Conservation (phyloP, 2,797 vertebrate genomes). For the Mus minutoides region DNA sequence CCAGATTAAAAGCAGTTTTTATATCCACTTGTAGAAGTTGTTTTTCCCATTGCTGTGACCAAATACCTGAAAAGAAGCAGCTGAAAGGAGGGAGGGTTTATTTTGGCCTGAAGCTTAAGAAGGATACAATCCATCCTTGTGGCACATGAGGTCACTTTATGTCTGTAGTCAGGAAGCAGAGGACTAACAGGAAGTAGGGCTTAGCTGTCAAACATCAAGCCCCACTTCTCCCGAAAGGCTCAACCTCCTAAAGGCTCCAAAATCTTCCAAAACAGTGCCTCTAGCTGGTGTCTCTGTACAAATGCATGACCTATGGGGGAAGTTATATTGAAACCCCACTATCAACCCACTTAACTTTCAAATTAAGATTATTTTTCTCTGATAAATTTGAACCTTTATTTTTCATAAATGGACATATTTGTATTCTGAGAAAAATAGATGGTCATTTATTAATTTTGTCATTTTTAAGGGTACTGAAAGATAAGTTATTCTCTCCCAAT, state of each 20-base stretch:
- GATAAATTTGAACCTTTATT: neutral
- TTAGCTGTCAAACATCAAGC: neutral
- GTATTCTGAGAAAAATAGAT: neutral
- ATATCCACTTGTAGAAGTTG: neutral
- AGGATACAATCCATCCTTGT: neutral
- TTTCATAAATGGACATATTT: neutral
- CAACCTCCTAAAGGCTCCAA: neutral
- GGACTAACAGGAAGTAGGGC: neutral
- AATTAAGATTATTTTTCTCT: neutral
- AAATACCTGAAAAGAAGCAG: neutral
- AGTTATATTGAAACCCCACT: neutral
- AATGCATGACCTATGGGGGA: neutral
- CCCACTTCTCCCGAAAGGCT: neutral
- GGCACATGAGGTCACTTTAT: neutral
- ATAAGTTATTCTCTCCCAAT: neutral
- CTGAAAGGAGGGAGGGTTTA: neutral
- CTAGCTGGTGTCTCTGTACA: neutral
- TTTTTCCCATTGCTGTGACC: neutral
- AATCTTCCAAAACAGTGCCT: neutral
- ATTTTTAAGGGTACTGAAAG: neutral
- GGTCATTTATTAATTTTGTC: neutral
- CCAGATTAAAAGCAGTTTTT: conserved; percentile 2
- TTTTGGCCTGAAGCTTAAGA: neutral
- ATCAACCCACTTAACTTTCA: neutral
- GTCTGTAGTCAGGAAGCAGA: neutral